Evolutionary conservation across 2,797 vertebrate species (phyloP).

Genomic region (Brotula barbata): DNA sequence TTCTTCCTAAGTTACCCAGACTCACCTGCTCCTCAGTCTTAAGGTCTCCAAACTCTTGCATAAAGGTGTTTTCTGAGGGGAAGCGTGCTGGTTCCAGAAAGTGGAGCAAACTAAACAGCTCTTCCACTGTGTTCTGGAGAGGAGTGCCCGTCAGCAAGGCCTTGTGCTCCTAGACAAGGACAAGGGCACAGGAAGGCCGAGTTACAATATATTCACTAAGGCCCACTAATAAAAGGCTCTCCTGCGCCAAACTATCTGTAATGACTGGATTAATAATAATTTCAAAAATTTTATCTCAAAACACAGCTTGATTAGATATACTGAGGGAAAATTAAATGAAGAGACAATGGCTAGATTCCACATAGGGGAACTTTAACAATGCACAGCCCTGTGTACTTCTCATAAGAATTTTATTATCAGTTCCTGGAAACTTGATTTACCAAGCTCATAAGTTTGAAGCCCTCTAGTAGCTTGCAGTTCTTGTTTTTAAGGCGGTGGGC

Average conservation of each 20-base stretch:
- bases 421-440: constrained; percentile 76
- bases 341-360: neutral
- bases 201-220: neutral
- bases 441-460: constrained; percentile 97
- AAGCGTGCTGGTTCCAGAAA: constrained; percentile 95
- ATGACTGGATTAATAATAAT: neutral
- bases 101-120: constrained; percentile 96
- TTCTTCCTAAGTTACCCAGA: accelerated
- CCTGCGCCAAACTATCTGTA: neutral
- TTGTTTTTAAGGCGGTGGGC: constrained; percentile 98
- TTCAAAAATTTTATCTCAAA: neutral
- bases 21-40: constrained; percentile 97
- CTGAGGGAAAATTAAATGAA: neutral
- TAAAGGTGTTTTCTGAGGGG: constrained; percentile 94
- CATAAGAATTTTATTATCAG: neutral
- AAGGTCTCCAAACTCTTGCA: constrained; percentile 98
- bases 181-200: neutral
- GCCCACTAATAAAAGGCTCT: neutral
- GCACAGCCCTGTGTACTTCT: neutral
- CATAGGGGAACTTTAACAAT: neutral
- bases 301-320: neutral
- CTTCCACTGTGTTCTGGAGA: constrained; percentile 98
- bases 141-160: constrained; percentile 97
- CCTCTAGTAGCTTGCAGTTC: constrained; percentile 98
- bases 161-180: constrained; percentile 88